These are phyloP conservation scores for Tetragnatha montana DNA, from an alignment of 2,888 invertebrate genomes.

Conservation along the genomic window DNA sequence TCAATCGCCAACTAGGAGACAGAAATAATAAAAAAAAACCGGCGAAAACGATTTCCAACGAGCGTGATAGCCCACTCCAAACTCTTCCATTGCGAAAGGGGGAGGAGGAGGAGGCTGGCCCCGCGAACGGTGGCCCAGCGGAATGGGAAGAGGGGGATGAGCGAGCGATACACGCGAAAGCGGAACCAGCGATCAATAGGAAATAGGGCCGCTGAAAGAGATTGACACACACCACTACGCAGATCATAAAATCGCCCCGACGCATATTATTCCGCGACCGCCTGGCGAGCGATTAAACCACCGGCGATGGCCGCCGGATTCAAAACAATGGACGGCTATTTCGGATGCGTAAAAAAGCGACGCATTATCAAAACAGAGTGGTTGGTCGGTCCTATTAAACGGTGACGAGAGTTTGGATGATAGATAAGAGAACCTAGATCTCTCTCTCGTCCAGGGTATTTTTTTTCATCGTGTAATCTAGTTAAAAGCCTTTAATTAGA, in stretches of 20 bases:
- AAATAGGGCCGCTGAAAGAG: slow-evolving; percentile 51
- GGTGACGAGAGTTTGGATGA: too few species aligned
- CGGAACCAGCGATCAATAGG: slow-evolving; percentile 62
- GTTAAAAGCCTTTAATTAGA: too few species aligned
- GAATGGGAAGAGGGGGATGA: slow-evolving; percentile 15
- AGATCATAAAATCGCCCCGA: slow-evolving; percentile 34
- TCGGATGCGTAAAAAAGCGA: too few species aligned
- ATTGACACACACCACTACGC: slow-evolving; percentile 59
- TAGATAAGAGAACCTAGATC: too few species aligned
- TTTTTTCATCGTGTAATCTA: too few species aligned
- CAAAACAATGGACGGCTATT: too few species aligned
- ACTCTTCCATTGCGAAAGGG: slow-evolving; percentile 5
- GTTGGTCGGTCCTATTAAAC: too few species aligned
- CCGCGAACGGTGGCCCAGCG: slow-evolving; percentile 27
- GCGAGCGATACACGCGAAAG: slow-evolving; percentile 23
- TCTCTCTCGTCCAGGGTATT: too few species aligned
- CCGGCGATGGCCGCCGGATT: too few species aligned
- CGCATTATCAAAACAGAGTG: too few species aligned
- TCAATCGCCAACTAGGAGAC: too few species aligned
- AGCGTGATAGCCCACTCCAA: background rate
- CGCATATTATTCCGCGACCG: slow-evolving; percentile 7
- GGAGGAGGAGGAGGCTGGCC: background rate
- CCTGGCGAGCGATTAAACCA: background rate
- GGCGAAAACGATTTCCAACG: background rate
- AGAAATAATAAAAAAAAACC: too few species aligned